Evolutionary conservation across 2,888 invertebrate genomes (phyloP).

Genomic region (Nemurella pictetii): DNA sequence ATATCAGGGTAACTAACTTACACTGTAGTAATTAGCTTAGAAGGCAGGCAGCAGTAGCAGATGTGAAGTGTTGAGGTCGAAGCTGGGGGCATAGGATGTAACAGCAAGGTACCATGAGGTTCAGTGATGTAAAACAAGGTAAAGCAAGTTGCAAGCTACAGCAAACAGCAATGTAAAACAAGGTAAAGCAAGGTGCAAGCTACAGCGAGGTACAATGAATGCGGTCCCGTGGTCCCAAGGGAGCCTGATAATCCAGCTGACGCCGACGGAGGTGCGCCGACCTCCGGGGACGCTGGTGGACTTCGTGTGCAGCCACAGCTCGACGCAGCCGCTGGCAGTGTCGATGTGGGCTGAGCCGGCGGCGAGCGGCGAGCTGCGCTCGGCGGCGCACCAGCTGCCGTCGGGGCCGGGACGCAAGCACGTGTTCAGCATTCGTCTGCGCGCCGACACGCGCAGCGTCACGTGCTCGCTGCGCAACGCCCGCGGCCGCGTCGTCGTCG

Average conservation of each 20-base stretch:
- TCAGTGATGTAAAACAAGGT: too few species aligned
- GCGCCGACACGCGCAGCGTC: constrained; percentile 48
- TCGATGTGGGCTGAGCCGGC: constrained; percentile 47
- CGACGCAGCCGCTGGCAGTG: constrained; percentile 51
- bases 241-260: constrained; percentile 55
- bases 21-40: too few species aligned
- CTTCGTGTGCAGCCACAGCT: constrained; percentile 58
- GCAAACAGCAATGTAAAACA: background rate
- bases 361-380: background rate
- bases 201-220: background rate
- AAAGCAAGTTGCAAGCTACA: background rate
- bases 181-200: background rate
- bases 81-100: too few species aligned
- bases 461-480: constrained; percentile 49
- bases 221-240: constrained; percentile 45
- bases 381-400: background rate
- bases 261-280: constrained; percentile 53
- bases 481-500: constrained; percentile 48
- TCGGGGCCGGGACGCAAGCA: constrained; percentile 41
- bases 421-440: constrained; percentile 41
- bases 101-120: too few species aligned
- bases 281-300: constrained; percentile 51
- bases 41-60: too few species aligned
- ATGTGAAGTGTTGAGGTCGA: too few species aligned
- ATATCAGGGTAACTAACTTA: too few species aligned